Conservation (phyloP, 2,797 vertebrate genomes). For the Phataginus tricuspis region DNA sequence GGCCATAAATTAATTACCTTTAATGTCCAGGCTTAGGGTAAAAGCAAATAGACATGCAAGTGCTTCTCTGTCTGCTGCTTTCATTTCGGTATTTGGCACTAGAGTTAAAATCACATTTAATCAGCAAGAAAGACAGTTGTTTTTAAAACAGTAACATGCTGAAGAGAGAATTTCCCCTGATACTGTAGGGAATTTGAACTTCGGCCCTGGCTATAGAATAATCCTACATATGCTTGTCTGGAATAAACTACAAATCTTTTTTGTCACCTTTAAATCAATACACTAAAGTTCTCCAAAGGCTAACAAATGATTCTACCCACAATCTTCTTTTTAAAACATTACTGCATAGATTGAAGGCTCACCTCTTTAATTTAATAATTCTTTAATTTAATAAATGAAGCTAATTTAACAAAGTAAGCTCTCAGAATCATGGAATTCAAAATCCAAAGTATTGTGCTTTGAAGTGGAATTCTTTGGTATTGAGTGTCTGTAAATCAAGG, state of each 20-base stretch:
- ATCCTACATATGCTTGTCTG: not conserved
- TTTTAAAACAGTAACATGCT: slow-evolving; percentile 53
- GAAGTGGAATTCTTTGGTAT: not conserved
- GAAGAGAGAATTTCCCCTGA: slow-evolving; percentile 25
- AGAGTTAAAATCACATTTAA: slow-evolving; percentile 63
- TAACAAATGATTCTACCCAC: not conserved
- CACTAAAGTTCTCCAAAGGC: slow-evolving; percentile 9
- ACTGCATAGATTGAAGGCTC: not conserved
- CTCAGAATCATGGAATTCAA: slow-evolving; percentile 4
- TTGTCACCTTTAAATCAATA: not conserved
- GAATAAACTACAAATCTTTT: slow-evolving; percentile 37
- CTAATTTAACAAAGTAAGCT: not conserved
- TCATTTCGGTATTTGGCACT: slow-evolving; percentile 63
- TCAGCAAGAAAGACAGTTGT: slow-evolving; percentile 52
- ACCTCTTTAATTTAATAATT: not conserved
- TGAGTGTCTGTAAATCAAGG: slow-evolving; percentile 28
- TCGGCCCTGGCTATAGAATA: slow-evolving; percentile 52
- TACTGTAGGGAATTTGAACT: slow-evolving; percentile 67
- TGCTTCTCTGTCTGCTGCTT: slow-evolving; percentile 53
- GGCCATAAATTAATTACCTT: slow-evolving; percentile 68
- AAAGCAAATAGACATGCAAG: slow-evolving; percentile 53
- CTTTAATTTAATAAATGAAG: not conserved
- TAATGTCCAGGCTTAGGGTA: slow-evolving; percentile 46
- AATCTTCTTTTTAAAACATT: not conserved
- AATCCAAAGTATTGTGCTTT: not conserved